Percentiles rank a stretch among this genome's conserved stretches.
These are phyloP conservation scores for Heliangelus exortis DNA, from an alignment of 2,797 vertebrate species.

Conservation along the genomic window DNA sequence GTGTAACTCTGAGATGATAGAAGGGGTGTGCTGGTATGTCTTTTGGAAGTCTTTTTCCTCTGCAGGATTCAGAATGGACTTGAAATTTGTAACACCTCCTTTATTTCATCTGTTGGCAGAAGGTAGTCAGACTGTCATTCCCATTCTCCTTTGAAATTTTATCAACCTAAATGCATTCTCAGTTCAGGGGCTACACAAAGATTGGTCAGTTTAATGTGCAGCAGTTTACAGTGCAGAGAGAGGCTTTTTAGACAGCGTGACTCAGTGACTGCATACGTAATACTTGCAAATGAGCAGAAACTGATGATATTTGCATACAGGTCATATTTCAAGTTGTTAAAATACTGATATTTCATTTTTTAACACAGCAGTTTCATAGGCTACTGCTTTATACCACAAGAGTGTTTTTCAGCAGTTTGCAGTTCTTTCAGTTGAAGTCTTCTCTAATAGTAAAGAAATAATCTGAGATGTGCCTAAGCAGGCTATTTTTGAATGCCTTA, in stretches of 20 bases:
- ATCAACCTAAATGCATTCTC: not conserved
- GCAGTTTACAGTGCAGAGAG: not conserved
- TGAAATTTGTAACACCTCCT: not conserved
- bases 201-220: not conserved
- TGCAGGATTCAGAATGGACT: not conserved
- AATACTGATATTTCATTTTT: not conserved
- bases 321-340: not conserved
- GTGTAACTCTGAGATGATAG: not conserved
- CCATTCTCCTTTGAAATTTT: not conserved
- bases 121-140: not conserved
- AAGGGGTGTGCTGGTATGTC: not conserved
- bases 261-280: accelerated
- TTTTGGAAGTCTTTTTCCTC: not conserved
- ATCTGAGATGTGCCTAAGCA: not conserved
- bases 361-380: not conserved
- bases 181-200: not conserved
- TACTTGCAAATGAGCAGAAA: not conserved
- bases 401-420: not conserved
- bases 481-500: slow-evolving; percentile 51
- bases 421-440: not conserved
- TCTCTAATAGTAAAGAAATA: slow-evolving; percentile 6
- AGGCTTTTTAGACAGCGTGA: not conserved
- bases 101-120: not conserved
- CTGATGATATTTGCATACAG: not conserved
- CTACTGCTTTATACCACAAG: not conserved